Percentiles rank a stretch among this genome's conserved stretches.
Evolutionary conservation across 2,888 invertebrate genomes (phyloP).

Genomic region (Punctoribates punctum): DNA sequence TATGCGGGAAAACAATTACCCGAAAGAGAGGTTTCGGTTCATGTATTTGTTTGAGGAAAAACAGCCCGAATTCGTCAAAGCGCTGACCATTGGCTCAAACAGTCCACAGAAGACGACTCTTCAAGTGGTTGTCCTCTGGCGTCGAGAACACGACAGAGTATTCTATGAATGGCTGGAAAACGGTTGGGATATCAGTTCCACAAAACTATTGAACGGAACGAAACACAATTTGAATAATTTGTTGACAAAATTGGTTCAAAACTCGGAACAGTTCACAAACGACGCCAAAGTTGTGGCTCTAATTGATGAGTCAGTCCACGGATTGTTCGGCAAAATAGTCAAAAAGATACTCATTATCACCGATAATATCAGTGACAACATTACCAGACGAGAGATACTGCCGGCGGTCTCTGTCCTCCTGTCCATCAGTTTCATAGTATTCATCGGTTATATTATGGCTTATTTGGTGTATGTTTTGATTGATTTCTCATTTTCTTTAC

Average conservation of each 20-base stretch:
- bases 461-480: conserved; percentile 64
- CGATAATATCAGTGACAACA: conserved; percentile 67
- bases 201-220: conserved; percentile 52
- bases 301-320: conserved; percentile 71
- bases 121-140: conserved; percentile 82
- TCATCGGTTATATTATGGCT: conserved; percentile 78
- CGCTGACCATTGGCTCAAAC: conserved; percentile 59
- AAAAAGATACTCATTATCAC: conserved; percentile 64
- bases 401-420: conserved; percentile 73
- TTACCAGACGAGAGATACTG: conserved; percentile 71
- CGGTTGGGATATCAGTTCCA: conserved; percentile 57
- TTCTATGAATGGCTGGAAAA: conserved; percentile 85
- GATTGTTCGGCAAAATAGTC: conserved; percentile 67
- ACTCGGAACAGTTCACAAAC: conserved; percentile 70
- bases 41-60: conserved; percentile 78
- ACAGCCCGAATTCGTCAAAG: conserved; percentile 75
- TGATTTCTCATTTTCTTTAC: background rate
- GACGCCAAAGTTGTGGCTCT: conserved; percentile 68
- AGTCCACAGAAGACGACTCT: conserved; percentile 64
- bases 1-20: conserved; percentile 61
- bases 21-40: conserved; percentile 57
- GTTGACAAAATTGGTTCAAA: conserved; percentile 66
- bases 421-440: conserved; percentile 71
- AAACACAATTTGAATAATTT: conserved; percentile 65
- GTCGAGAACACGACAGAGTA: conserved; percentile 75